Conservation (phyloP, 2,888 invertebrate species). For the Pasiphila rectangulata region DNA sequence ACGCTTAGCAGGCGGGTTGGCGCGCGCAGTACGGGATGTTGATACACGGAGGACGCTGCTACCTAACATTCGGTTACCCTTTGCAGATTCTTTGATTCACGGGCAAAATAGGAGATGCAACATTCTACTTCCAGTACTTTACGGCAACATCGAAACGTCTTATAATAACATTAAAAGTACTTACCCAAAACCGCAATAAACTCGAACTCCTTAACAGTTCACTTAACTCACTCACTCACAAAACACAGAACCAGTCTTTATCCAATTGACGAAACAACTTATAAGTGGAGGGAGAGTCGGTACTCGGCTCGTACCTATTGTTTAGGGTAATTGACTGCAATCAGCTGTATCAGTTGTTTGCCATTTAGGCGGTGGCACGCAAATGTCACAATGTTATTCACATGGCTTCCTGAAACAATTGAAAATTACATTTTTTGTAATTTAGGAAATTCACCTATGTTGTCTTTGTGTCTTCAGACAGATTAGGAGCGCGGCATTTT, state of each 20-base stretch:
- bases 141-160: no score
- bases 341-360: conserved; percentile 37
- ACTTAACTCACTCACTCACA: conserved; percentile 7
- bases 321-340: conserved; percentile 45
- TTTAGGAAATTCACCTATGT: no score
- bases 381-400: conserved; percentile 54
- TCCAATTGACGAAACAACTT: not conserved
- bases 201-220: not conserved
- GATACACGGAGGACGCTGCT: no score
- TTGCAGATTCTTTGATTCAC: no score
- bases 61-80: no score
- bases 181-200: conserved; percentile 13
- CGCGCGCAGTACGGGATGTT: no score
- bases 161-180: not conserved
- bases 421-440: no score
- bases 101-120: no score
- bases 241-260: conserved; percentile 2
- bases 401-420: conserved; percentile 47
- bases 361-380: conserved; percentile 51
- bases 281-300: not conserved
- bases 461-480: no score
- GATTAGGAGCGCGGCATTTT: no score
- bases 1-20: no score
- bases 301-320: conserved; percentile 12
- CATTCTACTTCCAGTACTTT: no score